Evolutionary conservation across 2,888 invertebrate species (phyloP).

Genomic region (Petrolisthes cinctipes): DNA sequence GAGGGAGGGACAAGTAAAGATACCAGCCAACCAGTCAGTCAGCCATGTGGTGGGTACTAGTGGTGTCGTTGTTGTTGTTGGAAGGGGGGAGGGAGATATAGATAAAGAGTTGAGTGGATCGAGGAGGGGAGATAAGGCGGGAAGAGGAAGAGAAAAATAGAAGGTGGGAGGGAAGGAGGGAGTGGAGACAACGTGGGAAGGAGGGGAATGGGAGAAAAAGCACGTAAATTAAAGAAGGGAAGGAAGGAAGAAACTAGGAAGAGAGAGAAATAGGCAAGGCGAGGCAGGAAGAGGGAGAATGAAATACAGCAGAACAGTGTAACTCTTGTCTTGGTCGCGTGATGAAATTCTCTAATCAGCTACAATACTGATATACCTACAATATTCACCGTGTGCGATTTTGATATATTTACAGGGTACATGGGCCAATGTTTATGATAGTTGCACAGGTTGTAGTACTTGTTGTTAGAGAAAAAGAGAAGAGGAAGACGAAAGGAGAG

Average conservation of each 20-base stretch:
- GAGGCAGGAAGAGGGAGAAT: not conserved
- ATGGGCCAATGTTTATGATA: no score
- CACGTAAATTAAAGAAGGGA: not conserved
- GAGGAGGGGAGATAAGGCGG: not conserved
- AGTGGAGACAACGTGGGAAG: not conserved
- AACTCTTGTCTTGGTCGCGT: no score
- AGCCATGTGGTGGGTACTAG: no score
- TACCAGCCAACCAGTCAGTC: no score
- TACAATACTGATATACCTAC: not conserved
- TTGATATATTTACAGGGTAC: not conserved
- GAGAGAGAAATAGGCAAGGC: not conserved
- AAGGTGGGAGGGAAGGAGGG: not conserved
- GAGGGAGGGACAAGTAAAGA: not conserved
- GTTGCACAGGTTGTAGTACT: not conserved
- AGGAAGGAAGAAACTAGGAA: not conserved
- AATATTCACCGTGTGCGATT: not conserved
- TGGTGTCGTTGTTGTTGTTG: no score
- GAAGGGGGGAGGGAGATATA: not conserved
- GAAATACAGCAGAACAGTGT: no score
- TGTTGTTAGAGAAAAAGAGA: not conserved
- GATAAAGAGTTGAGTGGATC: not conserved
- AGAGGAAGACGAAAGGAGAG: not conserved
- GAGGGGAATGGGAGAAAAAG: not conserved
- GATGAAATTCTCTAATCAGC: not conserved
- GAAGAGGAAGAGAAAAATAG: not conserved